A percentile compares a stretch with the other conserved stretches of the same genome.
phyloP scores from a whole-genome alignment of 1,140 invertebrate genomes.

The Zaprionus vittiger region DNA sequence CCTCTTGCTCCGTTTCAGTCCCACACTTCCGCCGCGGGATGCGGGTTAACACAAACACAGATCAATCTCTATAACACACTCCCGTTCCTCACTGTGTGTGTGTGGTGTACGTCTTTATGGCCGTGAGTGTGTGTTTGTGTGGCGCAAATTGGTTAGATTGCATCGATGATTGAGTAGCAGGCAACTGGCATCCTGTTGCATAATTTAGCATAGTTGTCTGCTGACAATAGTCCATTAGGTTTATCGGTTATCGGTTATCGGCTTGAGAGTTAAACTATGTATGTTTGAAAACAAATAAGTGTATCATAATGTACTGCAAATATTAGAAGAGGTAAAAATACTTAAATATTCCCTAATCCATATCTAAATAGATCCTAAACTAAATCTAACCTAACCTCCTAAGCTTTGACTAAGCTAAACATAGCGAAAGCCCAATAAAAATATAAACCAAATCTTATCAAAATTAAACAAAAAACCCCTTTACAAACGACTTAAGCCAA shows the following conservation, averaged over 20 bases:
- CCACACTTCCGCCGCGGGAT: conserved; percentile 15
- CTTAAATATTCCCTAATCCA: not conserved
- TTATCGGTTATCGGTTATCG: conserved; percentile 26
- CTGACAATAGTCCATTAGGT: conserved; percentile 3
- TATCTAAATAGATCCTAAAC: not conserved
- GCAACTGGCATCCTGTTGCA: conserved; percentile 19
- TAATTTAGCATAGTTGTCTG: conserved; percentile 28
- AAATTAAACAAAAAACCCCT: not conserved
- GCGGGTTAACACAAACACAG: conserved; percentile 50
- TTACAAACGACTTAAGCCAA: not conserved
- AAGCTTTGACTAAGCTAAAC: not conserved
- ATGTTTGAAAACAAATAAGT: not conserved
- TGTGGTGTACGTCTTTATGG: conserved; percentile 17
- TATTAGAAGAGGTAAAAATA: not conserved
- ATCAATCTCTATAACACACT: conserved; percentile 46
- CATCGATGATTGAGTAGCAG: conserved; percentile 41
- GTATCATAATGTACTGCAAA: not conserved
- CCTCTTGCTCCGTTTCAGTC: not conserved
- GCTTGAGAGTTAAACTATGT: not conserved
- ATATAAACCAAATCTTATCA: not conserved
- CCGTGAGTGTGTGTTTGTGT: conserved; percentile 11
- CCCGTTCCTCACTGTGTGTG: conserved; percentile 12
- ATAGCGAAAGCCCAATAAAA: not conserved
- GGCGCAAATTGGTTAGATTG: conserved; percentile 35
- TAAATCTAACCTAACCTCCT: not conserved